phyloP scores from a whole-genome alignment of 2,888 invertebrate genomes.

The Scaptomyza polygonia region DNA sequence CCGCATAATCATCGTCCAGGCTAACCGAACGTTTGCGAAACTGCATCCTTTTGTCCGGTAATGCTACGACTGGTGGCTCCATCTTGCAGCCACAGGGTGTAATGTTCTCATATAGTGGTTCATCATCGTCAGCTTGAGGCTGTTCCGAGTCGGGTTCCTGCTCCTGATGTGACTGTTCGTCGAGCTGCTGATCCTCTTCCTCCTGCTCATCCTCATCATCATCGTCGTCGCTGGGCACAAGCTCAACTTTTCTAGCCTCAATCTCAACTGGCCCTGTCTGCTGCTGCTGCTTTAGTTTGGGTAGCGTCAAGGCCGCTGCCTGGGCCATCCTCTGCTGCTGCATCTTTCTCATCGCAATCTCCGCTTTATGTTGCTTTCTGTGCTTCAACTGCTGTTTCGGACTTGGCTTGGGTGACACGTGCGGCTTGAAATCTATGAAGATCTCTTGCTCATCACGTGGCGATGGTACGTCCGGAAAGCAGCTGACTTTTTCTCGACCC shows the following conservation, averaged over 20 bases:
- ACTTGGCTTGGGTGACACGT: slow-evolving; percentile 88
- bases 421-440: slow-evolving; percentile 94
- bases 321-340: slow-evolving; percentile 85
- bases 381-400: slow-evolving; percentile 86
- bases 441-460: slow-evolving; percentile 89
- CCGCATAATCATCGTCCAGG: slow-evolving; percentile 86
- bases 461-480: slow-evolving; percentile 43
- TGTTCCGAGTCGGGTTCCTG: slow-evolving; percentile 46
- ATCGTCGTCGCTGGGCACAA: slow-evolving; percentile 57
- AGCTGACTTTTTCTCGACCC: slow-evolving; percentile 66
- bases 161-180: slow-evolving; percentile 24
- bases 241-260: slow-evolving; percentile 61
- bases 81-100: slow-evolving; percentile 82
- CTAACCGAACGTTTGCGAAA: slow-evolving; percentile 91
- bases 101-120: slow-evolving; percentile 81
- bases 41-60: slow-evolving; percentile 86
- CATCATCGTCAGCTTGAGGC: slow-evolving; percentile 60
- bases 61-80: slow-evolving; percentile 74
- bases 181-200: slow-evolving; percentile 22
- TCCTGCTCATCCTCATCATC: slow-evolving; percentile 36
- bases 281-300: slow-evolving; percentile 56
- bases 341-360: slow-evolving; percentile 84
- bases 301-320: slow-evolving; percentile 67
- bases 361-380: slow-evolving; percentile 89
- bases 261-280: slow-evolving; percentile 46